These are phyloP conservation scores for Subanguina moxae DNA, from an alignment of 1,140 invertebrate genomes.

Conservation along the genomic window DNA sequence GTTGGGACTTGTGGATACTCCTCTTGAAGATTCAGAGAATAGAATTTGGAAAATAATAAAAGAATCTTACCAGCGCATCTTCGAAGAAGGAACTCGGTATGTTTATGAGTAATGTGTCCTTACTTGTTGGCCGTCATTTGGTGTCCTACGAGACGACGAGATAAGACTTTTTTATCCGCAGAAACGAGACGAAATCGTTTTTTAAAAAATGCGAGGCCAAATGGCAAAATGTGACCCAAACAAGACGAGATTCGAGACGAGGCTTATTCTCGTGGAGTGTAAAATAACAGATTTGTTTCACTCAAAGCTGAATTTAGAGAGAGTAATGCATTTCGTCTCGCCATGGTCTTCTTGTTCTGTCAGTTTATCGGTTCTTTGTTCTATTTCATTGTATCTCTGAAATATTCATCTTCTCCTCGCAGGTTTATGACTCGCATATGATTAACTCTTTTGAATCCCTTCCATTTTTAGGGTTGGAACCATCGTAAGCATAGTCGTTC, in stretches of 20 bases:
- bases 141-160: neutral
- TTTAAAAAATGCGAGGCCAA: too few relatives aligned
- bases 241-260: too few relatives aligned
- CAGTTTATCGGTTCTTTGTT: conserved; percentile 36
- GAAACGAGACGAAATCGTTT: too few relatives aligned
- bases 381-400: conserved; percentile 25
- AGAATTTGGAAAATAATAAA: too few relatives aligned
- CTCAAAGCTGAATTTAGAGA: neutral
- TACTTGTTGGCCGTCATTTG: neutral
- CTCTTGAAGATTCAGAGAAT: too few relatives aligned
- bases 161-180: neutral
- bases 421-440: neutral
- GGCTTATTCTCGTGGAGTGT: neutral
- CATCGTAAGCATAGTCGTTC: conserved; percentile 33
- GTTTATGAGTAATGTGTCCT: too few relatives aligned
- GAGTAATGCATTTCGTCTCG: neutral
- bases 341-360: conserved; percentile 12
- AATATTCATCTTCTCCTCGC: conserved; percentile 23
- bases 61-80: too few relatives aligned
- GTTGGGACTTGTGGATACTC: too few relatives aligned
- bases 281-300: neutral
- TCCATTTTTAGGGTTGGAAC: conserved; percentile 23
- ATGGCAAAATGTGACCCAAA: too few relatives aligned
- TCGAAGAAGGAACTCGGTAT: too few relatives aligned
- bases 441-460: neutral